Percentiles rank a stretch among this genome's conserved stretches.
Evolutionary conservation across 1,140 invertebrate genomes (phyloP).

Genomic region (Ceratitis capitata): DNA sequence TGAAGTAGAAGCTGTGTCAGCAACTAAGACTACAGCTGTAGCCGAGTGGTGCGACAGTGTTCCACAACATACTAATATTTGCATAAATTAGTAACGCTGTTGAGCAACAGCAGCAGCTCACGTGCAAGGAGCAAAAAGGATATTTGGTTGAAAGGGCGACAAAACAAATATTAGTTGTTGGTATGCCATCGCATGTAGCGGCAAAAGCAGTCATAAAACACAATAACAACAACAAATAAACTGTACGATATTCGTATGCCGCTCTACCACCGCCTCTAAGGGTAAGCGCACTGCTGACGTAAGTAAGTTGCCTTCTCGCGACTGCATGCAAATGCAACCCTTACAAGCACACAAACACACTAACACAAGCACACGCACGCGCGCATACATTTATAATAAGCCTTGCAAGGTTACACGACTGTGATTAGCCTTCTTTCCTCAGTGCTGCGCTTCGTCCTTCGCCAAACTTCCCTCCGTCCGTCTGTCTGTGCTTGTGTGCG

Average conservation of each 20-base stretch:
- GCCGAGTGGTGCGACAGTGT: neutral
- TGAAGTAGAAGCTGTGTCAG: too few relatives aligned
- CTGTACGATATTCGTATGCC: neutral
- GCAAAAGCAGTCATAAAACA: neutral
- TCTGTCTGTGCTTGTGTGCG: neutral
- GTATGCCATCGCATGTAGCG: neutral
- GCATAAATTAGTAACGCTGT: slow-evolving; percentile 42
- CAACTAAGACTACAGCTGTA: neutral
- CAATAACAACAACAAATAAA: neutral
- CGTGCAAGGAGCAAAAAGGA: neutral
- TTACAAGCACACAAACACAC: neutral
- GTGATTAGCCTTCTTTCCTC: neutral
- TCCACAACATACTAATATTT: slow-evolving; percentile 40
- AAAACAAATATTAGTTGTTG: slow-evolving; percentile 30
- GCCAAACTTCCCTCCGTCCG: neutral
- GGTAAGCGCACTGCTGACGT: slow-evolving; percentile 3
- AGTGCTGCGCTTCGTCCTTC: neutral
- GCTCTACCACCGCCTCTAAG: slow-evolving; percentile 9
- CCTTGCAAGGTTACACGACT: slow-evolving; percentile 11
- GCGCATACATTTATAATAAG: too few relatives aligned
- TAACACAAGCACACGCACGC: neutral
- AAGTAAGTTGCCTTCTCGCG: slow-evolving; percentile 21
- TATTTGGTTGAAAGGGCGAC: neutral
- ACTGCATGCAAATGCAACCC: slow-evolving; percentile 40
- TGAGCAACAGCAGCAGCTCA: too few relatives aligned